phyloP scores from a whole-genome alignment of 2,888 invertebrate genomes.

The Morinoia aosen region DNA sequence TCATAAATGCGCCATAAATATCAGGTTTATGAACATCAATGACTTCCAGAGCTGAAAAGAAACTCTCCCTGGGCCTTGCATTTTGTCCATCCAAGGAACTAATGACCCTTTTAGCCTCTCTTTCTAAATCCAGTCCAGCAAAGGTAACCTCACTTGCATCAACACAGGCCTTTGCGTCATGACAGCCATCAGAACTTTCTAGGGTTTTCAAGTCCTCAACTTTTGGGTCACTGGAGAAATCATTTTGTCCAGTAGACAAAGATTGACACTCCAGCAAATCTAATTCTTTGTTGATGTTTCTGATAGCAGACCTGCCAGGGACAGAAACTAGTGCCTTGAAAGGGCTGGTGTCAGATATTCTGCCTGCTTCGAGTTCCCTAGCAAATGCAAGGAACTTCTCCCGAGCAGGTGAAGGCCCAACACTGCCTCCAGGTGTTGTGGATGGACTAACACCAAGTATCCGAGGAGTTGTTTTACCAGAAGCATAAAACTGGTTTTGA shows the following conservation, averaged over 20 bases:
- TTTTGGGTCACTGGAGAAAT: background rate
- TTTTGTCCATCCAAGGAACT: background rate
- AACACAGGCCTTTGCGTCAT: background rate
- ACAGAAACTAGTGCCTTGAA: constrained; percentile 14
- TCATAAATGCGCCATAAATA: constrained; percentile 29
- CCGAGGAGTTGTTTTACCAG: background rate
- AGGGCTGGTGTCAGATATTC: background rate
- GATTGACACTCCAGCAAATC: background rate
- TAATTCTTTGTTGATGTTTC: constrained; percentile 45
- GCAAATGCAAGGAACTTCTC: constrained; percentile 38
- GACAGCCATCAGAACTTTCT: background rate
- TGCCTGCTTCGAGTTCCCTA: background rate
- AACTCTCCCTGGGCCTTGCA: background rate
- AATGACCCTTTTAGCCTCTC: background rate
- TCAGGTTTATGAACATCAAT: constrained; percentile 41
- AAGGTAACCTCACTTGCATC: background rate
- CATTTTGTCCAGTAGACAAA: background rate
- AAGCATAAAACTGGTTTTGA: background rate
- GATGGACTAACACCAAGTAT: background rate
- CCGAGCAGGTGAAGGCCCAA: background rate
- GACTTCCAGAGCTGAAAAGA: constrained; percentile 34
- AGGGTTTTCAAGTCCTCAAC: background rate
- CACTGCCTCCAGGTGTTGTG: background rate
- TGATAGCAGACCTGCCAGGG: background rate
- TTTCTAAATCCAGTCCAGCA: background rate